Base-by-base conservation (phyloP, 2,113 vertebrate genomes). In the Engystomops pustulosus region DNA sequence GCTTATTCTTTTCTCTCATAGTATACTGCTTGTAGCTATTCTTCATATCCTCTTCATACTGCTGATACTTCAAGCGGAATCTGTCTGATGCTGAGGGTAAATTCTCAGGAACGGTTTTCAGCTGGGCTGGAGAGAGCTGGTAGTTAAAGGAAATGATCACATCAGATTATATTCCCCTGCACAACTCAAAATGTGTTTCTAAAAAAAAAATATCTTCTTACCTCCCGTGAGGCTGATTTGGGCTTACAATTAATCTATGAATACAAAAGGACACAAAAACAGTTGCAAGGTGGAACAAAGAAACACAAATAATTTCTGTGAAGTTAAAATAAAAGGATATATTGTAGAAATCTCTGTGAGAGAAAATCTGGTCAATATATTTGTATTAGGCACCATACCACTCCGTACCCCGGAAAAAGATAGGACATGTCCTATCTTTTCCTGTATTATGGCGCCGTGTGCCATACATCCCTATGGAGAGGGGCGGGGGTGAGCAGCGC, bases 41-140 rank as follows among this genome's bases (percentile, higher is more conserved):
- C 68, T 90, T 91, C 41, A 75, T 86, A 78, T 90, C 92, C 76
- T 75, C 81, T 87, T 91, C 82, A 83, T 86, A 87, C n/a, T 91
- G 90, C 70, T 47, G 71, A 67, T 90, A 89, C 65, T 93, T 91
- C 23, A 41, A 8, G 80, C 90, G 92, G 8, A 87, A 91, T 83
- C 51, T 88, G 2, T 85, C 86, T 68, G 86, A 77, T 87, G 89
- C 85, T 10, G 74, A 45, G 53, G 88, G 87, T 27, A 94, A 85
- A 87, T 91, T 89, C 87, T 92, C 90, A 78, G 88, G 85, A 85
- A 90, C 44, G 78, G 58, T 80, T 55, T 90, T 89, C 69, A 92
- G 72, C 34, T 90, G 83, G 86, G 86, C 83, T 38, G 86, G 7
- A 79, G 69, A 87, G 89, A 45, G 12, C 79, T 88, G 85, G 75